phyloP scores from a whole-genome alignment of 2,797 vertebrate genomes.

The Characodon lateralis region DNA sequence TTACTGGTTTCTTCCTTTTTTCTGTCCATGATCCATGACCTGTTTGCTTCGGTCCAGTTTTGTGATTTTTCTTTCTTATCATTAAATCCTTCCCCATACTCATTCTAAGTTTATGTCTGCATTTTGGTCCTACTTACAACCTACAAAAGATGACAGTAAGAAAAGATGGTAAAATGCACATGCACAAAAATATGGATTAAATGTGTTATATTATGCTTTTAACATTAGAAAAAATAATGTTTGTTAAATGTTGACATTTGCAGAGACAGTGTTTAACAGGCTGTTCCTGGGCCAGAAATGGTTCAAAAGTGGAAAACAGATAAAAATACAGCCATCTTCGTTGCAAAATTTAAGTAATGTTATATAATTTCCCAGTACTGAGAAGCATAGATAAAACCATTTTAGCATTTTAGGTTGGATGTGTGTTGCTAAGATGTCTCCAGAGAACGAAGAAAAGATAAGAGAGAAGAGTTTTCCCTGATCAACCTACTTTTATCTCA shows the following conservation, averaged over 20 bases:
- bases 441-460: background rate
- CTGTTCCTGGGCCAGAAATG: background rate
- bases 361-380: background rate
- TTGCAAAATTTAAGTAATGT: background rate
- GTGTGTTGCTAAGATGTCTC: background rate
- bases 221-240: background rate
- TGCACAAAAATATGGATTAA: background rate
- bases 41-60: no score
- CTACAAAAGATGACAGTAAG: no score
- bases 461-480: background rate
- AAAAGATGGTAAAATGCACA: background rate
- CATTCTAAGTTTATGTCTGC: no score
- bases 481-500: background rate
- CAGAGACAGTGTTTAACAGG: background rate
- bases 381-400: background rate
- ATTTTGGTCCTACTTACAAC: no score
- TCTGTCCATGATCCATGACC: no score
- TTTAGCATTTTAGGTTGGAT: no score
- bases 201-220: background rate
- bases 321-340: background rate
- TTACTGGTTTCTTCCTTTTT: no score
- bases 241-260: background rate
- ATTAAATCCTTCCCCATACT: no score
- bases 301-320: background rate
- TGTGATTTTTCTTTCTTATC: no score